A percentile compares a stretch with the other conserved stretches of the same genome.
Evolutionary conservation across 1,140 invertebrate species (phyloP).

Genomic region (Papilio xuthus): DNA sequence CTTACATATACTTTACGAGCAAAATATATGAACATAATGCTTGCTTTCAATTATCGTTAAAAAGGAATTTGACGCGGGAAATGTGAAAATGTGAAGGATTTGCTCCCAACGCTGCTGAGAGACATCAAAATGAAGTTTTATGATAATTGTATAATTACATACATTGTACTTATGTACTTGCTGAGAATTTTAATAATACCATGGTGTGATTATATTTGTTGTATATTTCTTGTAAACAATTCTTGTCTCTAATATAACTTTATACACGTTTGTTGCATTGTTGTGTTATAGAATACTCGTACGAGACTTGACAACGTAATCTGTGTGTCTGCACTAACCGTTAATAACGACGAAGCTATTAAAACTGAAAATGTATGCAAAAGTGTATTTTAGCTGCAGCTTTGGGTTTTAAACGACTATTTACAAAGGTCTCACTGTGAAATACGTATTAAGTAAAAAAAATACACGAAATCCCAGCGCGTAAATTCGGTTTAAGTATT

Average conservation of each 20-base stretch:
- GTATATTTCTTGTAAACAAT: too few relatives aligned
- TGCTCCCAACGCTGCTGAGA: not conserved
- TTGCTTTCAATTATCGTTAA: constrained; percentile 17
- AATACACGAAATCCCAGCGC: constrained; percentile 18
- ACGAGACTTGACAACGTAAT: not conserved
- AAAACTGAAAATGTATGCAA: constrained; percentile 4
- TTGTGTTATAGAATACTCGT: too few relatives aligned
- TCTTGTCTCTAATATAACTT: not conserved
- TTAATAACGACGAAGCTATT: not conserved
- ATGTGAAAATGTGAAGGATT: not conserved
- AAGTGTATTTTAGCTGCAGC: constrained; percentile 11
- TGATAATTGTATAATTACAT: not conserved
- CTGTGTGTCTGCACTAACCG: not conserved
- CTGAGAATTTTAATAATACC: too few relatives aligned
- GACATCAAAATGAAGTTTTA: not conserved
- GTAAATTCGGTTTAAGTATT: constrained; percentile 36
- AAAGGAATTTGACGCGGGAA: constrained; percentile 1
- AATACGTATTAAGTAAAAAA: constrained; percentile 29
- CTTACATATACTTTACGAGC: not conserved
- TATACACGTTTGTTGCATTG: not conserved
- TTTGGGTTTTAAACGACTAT: constrained; percentile 17
- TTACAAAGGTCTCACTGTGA: constrained; percentile 28
- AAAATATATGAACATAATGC: not conserved
- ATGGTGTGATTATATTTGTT: too few relatives aligned
- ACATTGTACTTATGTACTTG: not conserved